These are phyloP conservation scores for Cylas formicarius DNA, from an alignment of 1,140 invertebrate genomes.

Conservation along the genomic window DNA sequence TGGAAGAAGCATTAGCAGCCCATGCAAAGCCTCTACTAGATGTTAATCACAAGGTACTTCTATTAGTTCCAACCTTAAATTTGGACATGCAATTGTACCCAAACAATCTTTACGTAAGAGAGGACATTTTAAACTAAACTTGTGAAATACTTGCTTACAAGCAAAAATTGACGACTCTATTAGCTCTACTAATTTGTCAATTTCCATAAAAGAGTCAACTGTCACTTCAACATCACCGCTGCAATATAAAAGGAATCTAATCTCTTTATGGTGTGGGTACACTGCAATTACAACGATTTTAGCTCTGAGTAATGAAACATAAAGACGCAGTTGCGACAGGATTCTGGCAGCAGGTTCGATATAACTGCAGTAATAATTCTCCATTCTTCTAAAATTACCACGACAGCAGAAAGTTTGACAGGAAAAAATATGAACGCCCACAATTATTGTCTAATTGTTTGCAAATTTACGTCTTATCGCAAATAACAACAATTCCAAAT, in stretches of 20 bases:
- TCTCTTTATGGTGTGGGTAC: too few relatives aligned
- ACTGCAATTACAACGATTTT: too few relatives aligned
- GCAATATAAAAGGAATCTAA: constrained; percentile 29
- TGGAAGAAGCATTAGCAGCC: constrained; percentile 93
- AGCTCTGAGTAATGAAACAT: constrained; percentile 93
- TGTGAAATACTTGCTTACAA: constrained; percentile 61
- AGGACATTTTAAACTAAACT: constrained; percentile 6
- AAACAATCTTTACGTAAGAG: constrained; percentile 5
- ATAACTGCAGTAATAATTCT: constrained; percentile 79
- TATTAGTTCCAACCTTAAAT: constrained; percentile 85
- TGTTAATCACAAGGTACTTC: constrained; percentile 70
- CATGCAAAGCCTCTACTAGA: constrained; percentile 86
- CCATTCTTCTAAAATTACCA: constrained; percentile 66
- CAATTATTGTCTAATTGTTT: too few relatives aligned
- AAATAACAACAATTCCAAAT: too few relatives aligned
- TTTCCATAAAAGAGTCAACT: constrained; percentile 90
- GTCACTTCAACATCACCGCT: constrained; percentile 94
- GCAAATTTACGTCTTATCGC: too few relatives aligned
- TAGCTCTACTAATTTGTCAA: constrained; percentile 94
- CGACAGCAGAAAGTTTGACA: too few relatives aligned
- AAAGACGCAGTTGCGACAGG: constrained; percentile 90
- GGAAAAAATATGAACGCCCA: constrained; percentile 1
- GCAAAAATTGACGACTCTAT: constrained; percentile 99
- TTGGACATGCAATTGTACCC: constrained; percentile 45
- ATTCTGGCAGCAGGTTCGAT: constrained; percentile 94